Conservation (phyloP, 2,797 vertebrate species). For the Enteromius unitaeniatus region DNA sequence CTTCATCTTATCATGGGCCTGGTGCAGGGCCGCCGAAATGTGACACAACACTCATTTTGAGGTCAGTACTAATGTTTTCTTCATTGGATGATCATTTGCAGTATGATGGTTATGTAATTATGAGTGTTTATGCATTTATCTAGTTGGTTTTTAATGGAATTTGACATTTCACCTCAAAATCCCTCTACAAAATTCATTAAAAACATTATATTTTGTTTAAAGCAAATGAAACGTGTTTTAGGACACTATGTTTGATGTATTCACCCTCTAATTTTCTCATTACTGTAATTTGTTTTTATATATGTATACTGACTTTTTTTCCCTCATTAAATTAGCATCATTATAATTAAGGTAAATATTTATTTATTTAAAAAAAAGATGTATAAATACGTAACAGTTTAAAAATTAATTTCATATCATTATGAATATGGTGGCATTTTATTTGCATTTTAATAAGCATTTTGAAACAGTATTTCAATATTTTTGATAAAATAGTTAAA, state of each 20-base stretch:
- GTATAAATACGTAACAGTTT: not conserved
- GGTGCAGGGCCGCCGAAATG: slow-evolving; percentile 44
- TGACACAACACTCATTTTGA: slow-evolving; percentile 47
- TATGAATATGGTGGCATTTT: not conserved
- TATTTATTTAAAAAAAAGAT: not conserved
- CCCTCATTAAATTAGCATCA: not conserved
- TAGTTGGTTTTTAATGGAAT: slow-evolving; percentile 7
- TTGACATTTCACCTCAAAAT: slow-evolving; percentile 15
- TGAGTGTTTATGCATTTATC: slow-evolving; percentile 16
- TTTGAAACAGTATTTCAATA: not conserved
- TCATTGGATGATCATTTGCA: slow-evolving; percentile 49
- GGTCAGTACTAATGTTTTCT: slow-evolving; percentile 54
- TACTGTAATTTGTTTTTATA: not conserved
- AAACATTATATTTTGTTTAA: not conserved
- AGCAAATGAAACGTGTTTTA: not conserved
- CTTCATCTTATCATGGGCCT: slow-evolving; percentile 56
- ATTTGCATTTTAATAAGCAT: not conserved
- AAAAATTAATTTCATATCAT: not conserved
- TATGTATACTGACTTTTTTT: not conserved
- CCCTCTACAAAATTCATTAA: not conserved
- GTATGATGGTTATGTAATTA: slow-evolving; percentile 55
- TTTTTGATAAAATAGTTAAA: no score
- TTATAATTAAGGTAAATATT: not conserved
- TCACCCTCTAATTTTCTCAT: not conserved
- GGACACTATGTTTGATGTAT: not conserved